Conservation (phyloP, 2,797 vertebrate genomes). For the Sternarchorhynchus goeldii region DNA sequence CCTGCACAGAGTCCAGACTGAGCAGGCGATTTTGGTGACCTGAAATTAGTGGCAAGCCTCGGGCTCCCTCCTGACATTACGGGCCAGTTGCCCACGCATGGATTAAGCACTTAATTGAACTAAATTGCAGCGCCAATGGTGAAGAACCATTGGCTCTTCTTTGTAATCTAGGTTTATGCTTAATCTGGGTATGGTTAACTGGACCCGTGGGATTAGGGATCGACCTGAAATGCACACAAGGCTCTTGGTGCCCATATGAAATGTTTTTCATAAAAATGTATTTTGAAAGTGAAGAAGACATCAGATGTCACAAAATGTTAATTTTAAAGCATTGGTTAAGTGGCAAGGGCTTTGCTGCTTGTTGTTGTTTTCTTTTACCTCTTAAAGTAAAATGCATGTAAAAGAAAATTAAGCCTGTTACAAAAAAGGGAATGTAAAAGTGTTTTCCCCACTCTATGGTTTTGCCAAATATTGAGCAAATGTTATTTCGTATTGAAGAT, state of each 20-base stretch:
- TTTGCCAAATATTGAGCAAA: conserved; percentile 19
- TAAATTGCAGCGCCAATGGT: not conserved
- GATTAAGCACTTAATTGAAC: not conserved
- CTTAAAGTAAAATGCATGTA: conserved; percentile 20
- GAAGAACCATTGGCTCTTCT: not conserved
- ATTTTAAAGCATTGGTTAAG: not conserved
- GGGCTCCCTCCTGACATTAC: not conserved
- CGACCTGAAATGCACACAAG: conserved; percentile 10
- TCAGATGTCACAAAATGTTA: conserved; percentile 25
- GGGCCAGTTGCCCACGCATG: not conserved
- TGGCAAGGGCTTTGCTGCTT: not conserved
- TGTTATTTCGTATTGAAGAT: conserved; percentile 11
- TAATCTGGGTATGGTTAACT: not conserved
- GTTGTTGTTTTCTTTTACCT: conserved; percentile 3
- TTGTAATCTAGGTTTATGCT: not conserved
- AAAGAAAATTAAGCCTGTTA: not conserved
- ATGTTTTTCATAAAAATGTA: conserved; percentile 15
- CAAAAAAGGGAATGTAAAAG: not conserved
- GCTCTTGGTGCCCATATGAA: conserved; percentile 1
- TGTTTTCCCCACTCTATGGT: not conserved
- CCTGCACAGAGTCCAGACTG: not conserved
- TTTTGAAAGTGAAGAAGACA: conserved; percentile 24
- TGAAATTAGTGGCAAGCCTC: not conserved
- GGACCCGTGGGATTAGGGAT: not conserved
- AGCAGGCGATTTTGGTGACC: not conserved